A percentile compares a stretch with the other conserved stretches of the same genome.
Conservation (phyloP, 2,888 invertebrate species). For the Zygogramma bicolorata region DNA sequence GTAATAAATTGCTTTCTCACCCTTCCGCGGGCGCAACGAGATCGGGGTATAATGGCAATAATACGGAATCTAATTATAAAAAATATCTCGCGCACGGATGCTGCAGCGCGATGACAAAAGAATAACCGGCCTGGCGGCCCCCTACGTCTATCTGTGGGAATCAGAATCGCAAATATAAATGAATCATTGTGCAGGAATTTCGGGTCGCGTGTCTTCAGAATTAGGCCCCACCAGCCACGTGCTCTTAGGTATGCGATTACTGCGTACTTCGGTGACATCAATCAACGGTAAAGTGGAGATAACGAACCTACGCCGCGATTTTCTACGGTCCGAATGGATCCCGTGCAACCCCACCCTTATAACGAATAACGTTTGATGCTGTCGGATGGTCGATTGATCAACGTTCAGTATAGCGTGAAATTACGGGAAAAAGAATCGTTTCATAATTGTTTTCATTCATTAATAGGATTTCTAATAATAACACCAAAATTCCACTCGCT, state of each 20-base stretch:
- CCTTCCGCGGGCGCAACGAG: constrained; percentile 32
- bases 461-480: too few species aligned
- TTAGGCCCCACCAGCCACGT: constrained; percentile 60
- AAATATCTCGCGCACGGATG: constrained; percentile 61
- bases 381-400: constrained; percentile 22
- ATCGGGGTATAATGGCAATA: constrained; percentile 40
- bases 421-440: background rate
- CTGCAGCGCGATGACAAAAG: constrained; percentile 48
- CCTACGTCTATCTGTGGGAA: constrained; percentile 61
- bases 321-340: constrained; percentile 41
- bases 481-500: background rate
- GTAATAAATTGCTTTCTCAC: constrained; percentile 48
- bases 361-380: constrained; percentile 29
- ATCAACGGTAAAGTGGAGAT: constrained; percentile 64
- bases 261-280: constrained; percentile 61
- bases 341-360: constrained; percentile 23
- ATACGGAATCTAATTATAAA: constrained; percentile 64
- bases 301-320: constrained; percentile 59
- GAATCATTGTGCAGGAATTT: constrained; percentile 64
- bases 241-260: constrained; percentile 64
- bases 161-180: constrained; percentile 61
- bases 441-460: background rate
- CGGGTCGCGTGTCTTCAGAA: constrained; percentile 61
- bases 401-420: constrained; percentile 11
- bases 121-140: constrained; percentile 26